Base-by-base conservation (phyloP, 1,140 invertebrate genomes). In the Drosophila nigromelanica region DNA sequence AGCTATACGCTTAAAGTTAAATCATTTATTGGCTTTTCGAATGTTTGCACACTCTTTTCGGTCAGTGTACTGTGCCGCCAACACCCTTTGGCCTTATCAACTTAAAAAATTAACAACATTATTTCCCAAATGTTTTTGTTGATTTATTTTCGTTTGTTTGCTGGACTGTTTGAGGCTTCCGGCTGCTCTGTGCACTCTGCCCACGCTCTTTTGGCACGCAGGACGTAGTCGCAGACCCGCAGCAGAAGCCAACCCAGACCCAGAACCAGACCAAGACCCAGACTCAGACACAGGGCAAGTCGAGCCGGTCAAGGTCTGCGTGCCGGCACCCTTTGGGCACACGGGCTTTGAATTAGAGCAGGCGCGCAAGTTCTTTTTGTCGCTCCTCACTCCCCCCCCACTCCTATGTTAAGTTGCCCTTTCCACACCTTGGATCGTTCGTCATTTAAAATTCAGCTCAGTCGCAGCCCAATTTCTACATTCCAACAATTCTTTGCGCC, bases 51-150 rank as follows among this genome's bases (percentile, higher is more conserved):
- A 8, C 8, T 11, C 5, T 48, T 43, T 54, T 59, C n/a, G 59
- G 40, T 40, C 18, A 47, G 66, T 63, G 27, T 39, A 48, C 4
- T 10, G 30, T 10, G 14, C 42, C 15, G 12, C 11, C 24, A 33
- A 14, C 43, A 43, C 30, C 70, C 70, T 67, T 72, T 80, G 76
- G 69, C 76, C 76, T 82, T 82, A 87, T 78, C 67, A 74, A 80
- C 70, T 87, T 89, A 87, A 87, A 87, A 87, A 87, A 87, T 87
- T 81, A 87, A 87, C 78, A 87, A 87, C 78, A 76, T 87, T 87
- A 87, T 87, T 76, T 48, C 47, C 45, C 42, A 87, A 87, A 87
- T 87, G 82, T 68, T 68, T 69, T 83, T 72, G 61, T 78, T 77
- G 63, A 72, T 77, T 79, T 77, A 50, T 61, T 68, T 59, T 61